Base-by-base conservation (phyloP, 2,888 invertebrate genomes). In the Mellilla xanthometata region DNA sequence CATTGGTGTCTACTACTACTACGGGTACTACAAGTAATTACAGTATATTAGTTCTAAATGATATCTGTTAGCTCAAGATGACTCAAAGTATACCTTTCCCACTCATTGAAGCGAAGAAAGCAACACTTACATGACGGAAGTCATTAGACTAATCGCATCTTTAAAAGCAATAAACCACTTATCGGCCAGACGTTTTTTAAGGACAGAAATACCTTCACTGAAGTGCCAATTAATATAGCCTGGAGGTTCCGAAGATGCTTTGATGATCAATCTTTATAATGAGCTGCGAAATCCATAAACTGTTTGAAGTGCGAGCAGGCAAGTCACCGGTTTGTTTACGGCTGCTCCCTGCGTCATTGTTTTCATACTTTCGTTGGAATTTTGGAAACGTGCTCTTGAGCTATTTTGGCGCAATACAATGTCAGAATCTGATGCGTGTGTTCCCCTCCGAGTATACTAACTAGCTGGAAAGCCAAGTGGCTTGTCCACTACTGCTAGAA, bases 331-430 rank as follows among this genome's bases (percentile, higher is more conserved):
- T 45, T 45, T 45, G 49, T 49, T 49, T 44, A 39, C 19, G 27
- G 35, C 35, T 27, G 39, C 46, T 42, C 30, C 34, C 43, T 50
- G 49, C 54, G 46, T 54, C 52, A 54, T 56, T 59, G 60, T 59
- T 63, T 58, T 54, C 56, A 54, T 62, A 56, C 58, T 54, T 62
- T 52, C 50, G 48, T 36, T 48, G 53, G 57, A 56, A 66, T 65
- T 45, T 53, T 36, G 45, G 45, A 56, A 60, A 62, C 59, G 52
- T 58, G 54, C 46, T 65, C 54, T 60, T 62, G 61, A 56, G 54
- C 68, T 76, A 73, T 77, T 76, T 72, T 62, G 44, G 61, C 56
- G 45, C 43, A 60, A 56, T 62, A 75, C 70, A 72, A 67, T 67
- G 69, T 75, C 33, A 55, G 52, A 58, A 56, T 52, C 60, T 58